Conservation (phyloP, 2,888 invertebrate genomes). For the Stramonita haemastoma region DNA sequence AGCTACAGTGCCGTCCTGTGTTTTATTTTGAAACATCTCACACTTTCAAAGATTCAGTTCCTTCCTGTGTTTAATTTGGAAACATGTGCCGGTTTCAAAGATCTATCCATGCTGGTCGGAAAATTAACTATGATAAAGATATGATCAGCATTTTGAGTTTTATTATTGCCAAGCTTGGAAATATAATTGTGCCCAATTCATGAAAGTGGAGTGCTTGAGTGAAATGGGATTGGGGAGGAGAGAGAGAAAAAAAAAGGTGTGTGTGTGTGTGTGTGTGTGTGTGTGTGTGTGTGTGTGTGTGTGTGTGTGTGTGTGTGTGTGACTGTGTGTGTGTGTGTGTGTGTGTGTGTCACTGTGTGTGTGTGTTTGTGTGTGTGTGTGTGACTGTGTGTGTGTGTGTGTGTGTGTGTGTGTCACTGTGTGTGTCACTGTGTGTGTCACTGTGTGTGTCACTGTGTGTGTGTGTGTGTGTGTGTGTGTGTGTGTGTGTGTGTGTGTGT, state of each 20-base stretch:
- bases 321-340: neutral
- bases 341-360: neutral
- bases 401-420: neutral
- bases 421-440: neutral
- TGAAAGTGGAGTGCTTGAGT: too few relatives aligned
- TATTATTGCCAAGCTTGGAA: too few relatives aligned
- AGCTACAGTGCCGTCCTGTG: too few relatives aligned
- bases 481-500: neutral
- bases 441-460: neutral
- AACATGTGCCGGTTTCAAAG: too few relatives aligned
- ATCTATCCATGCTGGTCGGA: too few relatives aligned
- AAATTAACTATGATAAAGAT: too few relatives aligned
- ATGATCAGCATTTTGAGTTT: too few relatives aligned
- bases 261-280: conserved; percentile 9
- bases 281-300: conserved; percentile 18
- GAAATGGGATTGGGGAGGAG: too few relatives aligned
- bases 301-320: neutral
- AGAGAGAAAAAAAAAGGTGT: neutral
- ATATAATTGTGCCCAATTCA: too few relatives aligned
- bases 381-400: neutral
- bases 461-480: neutral
- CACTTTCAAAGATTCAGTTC: too few relatives aligned
- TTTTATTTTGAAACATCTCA: too few relatives aligned
- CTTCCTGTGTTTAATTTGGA: too few relatives aligned
- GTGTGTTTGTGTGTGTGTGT: neutral